Conservation (phyloP, 2,888 invertebrate genomes). For the Hydrotaea diabolus region DNA sequence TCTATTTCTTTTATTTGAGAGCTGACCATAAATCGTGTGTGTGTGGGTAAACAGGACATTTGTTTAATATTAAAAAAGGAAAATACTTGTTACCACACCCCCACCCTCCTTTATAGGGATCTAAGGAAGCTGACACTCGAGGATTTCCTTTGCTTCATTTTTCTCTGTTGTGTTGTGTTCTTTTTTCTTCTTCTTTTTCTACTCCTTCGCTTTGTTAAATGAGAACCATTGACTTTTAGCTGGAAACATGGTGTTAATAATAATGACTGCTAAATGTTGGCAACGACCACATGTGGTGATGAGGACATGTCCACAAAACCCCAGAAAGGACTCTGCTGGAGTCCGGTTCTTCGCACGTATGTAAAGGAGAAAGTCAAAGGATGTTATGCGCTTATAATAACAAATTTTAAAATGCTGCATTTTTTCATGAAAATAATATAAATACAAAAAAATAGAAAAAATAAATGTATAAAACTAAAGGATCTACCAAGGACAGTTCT, state of each 20-base stretch:
- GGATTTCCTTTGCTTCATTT: conserved; percentile 50
- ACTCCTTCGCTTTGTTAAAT: conserved; percentile 24
- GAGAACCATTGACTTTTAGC: conserved; percentile 17
- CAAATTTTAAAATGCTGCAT: conserved; percentile 52
- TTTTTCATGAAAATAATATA: conserved; percentile 20
- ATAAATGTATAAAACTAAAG: too few species aligned
- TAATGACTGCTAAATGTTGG: conserved; percentile 60
- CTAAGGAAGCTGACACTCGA: conserved; percentile 60
- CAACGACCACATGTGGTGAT: conserved; percentile 61
- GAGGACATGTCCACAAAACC: background rate
- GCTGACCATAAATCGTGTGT: background rate
- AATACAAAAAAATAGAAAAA: conserved; percentile 17
- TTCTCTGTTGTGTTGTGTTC: background rate
- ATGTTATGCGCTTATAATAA: background rate
- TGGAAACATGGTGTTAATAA: conserved; percentile 57
- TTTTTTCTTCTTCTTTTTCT: background rate
- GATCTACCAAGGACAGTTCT: background rate
- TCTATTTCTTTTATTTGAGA: too few species aligned
- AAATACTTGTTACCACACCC: conserved; percentile 6
- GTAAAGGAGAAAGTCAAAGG: conserved; percentile 8
- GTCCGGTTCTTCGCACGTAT: background rate
- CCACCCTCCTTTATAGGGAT: conserved; percentile 1
- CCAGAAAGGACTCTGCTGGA: background rate
- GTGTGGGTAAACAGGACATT: conserved; percentile 51
- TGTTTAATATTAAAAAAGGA: conserved; percentile 66